Conservation (phyloP, 35 echinoderm and acorn worm genomes). For the Strongylocentrotus purpuratus region DNA sequence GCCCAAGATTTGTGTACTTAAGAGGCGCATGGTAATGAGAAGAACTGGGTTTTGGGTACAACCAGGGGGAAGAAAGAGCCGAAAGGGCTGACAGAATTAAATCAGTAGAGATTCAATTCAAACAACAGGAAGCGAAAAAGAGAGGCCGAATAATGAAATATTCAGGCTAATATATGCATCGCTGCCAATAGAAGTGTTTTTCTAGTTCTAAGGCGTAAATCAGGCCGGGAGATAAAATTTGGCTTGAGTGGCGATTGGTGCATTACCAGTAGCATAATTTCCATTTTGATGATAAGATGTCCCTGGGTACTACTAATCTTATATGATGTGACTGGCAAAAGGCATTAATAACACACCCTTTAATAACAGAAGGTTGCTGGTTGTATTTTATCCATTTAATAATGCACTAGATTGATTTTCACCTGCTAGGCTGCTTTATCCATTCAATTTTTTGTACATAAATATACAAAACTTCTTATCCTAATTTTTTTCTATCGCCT, state of each 20-base stretch:
- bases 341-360: not conserved
- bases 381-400: too few relatives aligned
- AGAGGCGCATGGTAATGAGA: not conserved
- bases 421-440: too few relatives aligned
- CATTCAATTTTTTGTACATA: too few relatives aligned
- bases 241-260: constrained; percentile 6
- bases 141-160: constrained; percentile 23
- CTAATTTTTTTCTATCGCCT: too few relatives aligned
- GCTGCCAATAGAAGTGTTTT: not conserved
- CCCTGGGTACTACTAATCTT: not conserved
- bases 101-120: not conserved
- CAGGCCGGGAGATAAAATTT: not conserved
- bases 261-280: constrained; percentile 19
- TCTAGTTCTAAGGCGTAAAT: constrained; percentile 12
- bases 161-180: constrained; percentile 51
- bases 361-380: not conserved
- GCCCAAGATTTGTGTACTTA: constrained; percentile 6
- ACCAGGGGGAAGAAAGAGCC: constrained; percentile 15
- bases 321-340: not conserved
- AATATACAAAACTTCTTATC: too few relatives aligned
- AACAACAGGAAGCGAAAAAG: not conserved
- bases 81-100: not conserved
- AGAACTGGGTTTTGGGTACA: not conserved
- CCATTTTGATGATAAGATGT: not conserved
- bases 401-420: too few relatives aligned